phyloP scores from a whole-genome alignment of 2,113 vertebrate genomes.

The Cervus canadensis region DNA sequence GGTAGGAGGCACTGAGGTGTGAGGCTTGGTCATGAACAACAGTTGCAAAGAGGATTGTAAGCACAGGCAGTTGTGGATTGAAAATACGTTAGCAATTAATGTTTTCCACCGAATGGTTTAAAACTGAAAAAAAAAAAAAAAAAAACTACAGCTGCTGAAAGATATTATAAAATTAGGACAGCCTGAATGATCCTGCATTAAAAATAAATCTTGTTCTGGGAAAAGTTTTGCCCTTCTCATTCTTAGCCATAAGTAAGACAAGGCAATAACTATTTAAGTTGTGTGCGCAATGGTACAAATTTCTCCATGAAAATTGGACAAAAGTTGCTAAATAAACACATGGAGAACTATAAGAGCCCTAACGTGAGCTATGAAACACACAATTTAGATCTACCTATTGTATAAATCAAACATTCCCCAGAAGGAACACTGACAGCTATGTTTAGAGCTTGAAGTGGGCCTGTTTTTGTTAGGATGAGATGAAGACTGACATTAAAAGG shows the following conservation, averaged over 20 bases:
- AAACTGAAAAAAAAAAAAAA: background rate
- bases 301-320: constrained; percentile 1
- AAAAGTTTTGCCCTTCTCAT: background rate
- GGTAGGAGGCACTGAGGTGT: background rate
- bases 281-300: background rate
- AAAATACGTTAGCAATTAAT: background rate
- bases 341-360: background rate
- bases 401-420: background rate
- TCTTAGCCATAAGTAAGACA: background rate
- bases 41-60: background rate
- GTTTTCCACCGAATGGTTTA: background rate
- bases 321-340: constrained; percentile 7
- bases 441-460: background rate
- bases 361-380: background rate
- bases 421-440: background rate
- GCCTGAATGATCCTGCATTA: background rate
- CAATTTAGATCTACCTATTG: background rate
- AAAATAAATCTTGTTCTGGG: background rate
- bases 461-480: background rate
- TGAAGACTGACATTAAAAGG: background rate
- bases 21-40: background rate
- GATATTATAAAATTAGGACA: background rate
- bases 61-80: background rate
- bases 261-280: background rate
- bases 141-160: background rate